A percentile compares a stretch with the other conserved stretches of the same genome.
phyloP scores from a whole-genome alignment of 2,888 invertebrate genomes.

The Emesis castigata region DNA sequence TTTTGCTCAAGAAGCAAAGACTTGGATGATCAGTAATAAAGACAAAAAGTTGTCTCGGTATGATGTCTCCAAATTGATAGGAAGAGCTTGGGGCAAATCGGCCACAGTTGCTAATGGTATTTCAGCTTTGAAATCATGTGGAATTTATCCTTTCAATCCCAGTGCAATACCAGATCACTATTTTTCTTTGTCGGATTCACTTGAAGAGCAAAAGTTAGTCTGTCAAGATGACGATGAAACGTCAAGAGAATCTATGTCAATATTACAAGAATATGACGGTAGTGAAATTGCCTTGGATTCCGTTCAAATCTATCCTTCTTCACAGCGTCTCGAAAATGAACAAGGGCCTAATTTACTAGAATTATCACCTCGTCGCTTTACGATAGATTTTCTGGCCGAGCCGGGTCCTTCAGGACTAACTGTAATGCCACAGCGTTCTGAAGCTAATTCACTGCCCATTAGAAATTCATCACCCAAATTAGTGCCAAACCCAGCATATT shows the following conservation, averaged over 20 bases:
- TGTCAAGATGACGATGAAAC: background rate
- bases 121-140: conserved; percentile 24
- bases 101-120: background rate
- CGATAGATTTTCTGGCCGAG: no score
- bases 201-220: background rate
- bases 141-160: conserved; percentile 19
- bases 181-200: conserved; percentile 11
- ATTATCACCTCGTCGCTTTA: no score
- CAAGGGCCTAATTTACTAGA: no score
- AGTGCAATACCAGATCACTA: conserved; percentile 13
- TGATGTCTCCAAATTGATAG: background rate
- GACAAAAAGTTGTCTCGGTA: background rate
- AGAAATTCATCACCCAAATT: no score
- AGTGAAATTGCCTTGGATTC: background rate
- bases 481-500: no score
- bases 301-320: no score
- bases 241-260: background rate
- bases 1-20: background rate
- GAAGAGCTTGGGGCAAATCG: background rate
- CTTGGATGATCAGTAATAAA: background rate
- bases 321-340: no score
- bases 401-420: no score
- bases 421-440: no score
- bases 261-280: background rate
- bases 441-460: no score